A percentile compares a stretch with the other conserved stretches of the same genome.
phyloP scores from a whole-genome alignment of 2,888 invertebrate genomes.

The Autographa gamma region DNA sequence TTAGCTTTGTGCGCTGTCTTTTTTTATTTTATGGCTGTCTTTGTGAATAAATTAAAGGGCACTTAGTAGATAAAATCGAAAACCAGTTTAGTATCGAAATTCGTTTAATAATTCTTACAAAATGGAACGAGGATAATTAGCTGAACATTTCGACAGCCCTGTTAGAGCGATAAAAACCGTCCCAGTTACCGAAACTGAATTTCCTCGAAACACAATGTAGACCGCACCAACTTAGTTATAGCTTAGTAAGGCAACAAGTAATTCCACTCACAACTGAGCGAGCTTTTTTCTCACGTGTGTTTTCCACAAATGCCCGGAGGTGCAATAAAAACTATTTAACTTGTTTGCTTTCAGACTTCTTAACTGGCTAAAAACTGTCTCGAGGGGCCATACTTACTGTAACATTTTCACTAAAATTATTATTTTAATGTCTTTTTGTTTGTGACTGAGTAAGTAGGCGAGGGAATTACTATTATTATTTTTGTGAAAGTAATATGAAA shows the following conservation, averaged over 20 bases:
- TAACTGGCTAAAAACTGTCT: constrained; percentile 38
- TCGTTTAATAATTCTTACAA: constrained; percentile 27
- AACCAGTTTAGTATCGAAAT: constrained; percentile 25
- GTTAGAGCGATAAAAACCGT: constrained; percentile 21
- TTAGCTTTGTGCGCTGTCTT: constrained; percentile 56
- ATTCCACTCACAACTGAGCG: constrained; percentile 36
- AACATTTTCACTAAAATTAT: constrained; percentile 43
- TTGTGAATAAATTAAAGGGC: constrained; percentile 61
- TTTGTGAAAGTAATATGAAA: not conserved
- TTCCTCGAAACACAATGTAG: constrained; percentile 28
- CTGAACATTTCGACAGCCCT: constrained; percentile 22
- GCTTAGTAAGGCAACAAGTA: constrained; percentile 45
- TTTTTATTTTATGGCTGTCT: constrained; percentile 53
- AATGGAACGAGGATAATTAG: constrained; percentile 20
- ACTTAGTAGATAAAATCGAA: constrained; percentile 54
- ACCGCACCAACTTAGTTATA: constrained; percentile 22
- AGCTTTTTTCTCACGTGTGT: constrained; percentile 47
- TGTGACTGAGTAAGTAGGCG: constrained; percentile 4
- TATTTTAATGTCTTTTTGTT: constrained; percentile 29
- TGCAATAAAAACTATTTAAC: constrained; percentile 50
- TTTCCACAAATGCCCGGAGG: constrained; percentile 39
- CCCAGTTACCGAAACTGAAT: constrained; percentile 11
- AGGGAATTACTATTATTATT: not conserved
- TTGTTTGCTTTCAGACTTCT: constrained; percentile 47
- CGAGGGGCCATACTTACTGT: constrained; percentile 32